phyloP scores from a whole-genome alignment of 2,113 vertebrate species.

The Casuarius casuarius region DNA sequence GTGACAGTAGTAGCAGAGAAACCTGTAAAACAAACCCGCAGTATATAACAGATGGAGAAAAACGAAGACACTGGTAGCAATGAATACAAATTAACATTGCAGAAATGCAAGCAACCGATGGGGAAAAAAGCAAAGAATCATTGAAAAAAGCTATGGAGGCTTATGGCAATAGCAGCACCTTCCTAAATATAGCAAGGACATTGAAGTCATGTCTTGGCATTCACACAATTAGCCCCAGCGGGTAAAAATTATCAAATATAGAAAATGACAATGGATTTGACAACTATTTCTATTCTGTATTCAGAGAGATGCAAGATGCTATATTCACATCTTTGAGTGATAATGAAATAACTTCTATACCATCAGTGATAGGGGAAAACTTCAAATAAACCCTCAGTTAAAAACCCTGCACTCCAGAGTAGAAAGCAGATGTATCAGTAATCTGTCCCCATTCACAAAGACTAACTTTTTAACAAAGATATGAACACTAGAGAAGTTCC shows the following conservation, averaged over 20 bases:
- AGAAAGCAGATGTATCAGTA: not conserved
- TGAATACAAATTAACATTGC: constrained; percentile 43
- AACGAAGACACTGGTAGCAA: constrained; percentile 7
- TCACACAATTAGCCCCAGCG: not conserved
- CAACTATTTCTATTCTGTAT: not conserved
- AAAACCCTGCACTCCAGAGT: not conserved
- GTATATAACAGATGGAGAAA: constrained; percentile 46
- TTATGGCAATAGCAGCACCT: not conserved
- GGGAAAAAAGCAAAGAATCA: not conserved
- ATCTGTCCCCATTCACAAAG: not conserved
- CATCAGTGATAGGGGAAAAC: not conserved
- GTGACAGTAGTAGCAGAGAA: constrained; percentile 14
- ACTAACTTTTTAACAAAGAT: not conserved
- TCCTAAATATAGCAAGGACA: not conserved
- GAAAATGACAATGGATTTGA: not conserved
- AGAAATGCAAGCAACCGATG: not conserved
- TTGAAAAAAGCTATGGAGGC: not conserved
- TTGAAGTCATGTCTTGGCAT: too few species aligned
- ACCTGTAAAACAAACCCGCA: constrained; percentile 40
- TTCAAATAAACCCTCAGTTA: not conserved
- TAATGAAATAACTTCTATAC: not conserved
- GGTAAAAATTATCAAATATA: not conserved
- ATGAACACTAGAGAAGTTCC: not conserved
- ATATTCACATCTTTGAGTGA: not conserved
- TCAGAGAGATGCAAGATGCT: not conserved